Base-by-base conservation (phyloP, 2,797 vertebrate species). In the Scolopax bukidnonensis region DNA sequence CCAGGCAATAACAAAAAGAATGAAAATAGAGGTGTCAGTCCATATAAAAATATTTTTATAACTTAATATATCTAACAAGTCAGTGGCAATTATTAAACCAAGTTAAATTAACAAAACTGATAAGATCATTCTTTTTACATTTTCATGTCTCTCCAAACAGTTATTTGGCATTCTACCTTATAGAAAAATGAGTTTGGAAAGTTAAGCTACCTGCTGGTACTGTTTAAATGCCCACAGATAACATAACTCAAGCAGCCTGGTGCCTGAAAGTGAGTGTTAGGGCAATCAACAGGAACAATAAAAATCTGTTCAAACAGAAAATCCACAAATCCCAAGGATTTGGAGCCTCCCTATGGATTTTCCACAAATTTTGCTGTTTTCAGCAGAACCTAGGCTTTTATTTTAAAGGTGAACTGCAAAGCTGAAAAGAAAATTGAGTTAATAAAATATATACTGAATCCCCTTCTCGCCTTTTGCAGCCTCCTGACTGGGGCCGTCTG, bases 1-100 rank as follows among this genome's bases (percentile, higher is more conserved):
- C 97, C 97, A 94, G 75, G 96, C 97, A 97, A 97, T 96, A 96
- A 97, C 94, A 97, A 96, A 97, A 96, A 97, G 97, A 97, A 98
- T 97, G 95, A 97, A 98, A 98, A 97, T 97, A 96, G 95, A 98
- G 95, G 97, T 98, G 98, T 98, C 97, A 98, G 97, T 96, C 97
- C 84, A 89, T 97, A 96, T 93, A 82, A 98, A 98, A 98, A 98
- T 98, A 98, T 97, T 98, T 97, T 97, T 97, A 97, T 97, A 97
- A 92, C 86, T 96, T 89, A 84, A 98, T 98, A 97, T 97, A 97
- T 98, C 96, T 98, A 97, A 96, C 97, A 97, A 96, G 87, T 94
- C 96, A 96, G 96, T 97, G 97, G 97, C 97, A 96, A 92, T 79
- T 82, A 97, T 95, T 98, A 94, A 88, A 96, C 95, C 94, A 90